A percentile compares a stretch with the other conserved stretches of the same genome.
Evolutionary conservation across 1,140 invertebrate genomes (phyloP).

Genomic region (Lepidurus apus): DNA sequence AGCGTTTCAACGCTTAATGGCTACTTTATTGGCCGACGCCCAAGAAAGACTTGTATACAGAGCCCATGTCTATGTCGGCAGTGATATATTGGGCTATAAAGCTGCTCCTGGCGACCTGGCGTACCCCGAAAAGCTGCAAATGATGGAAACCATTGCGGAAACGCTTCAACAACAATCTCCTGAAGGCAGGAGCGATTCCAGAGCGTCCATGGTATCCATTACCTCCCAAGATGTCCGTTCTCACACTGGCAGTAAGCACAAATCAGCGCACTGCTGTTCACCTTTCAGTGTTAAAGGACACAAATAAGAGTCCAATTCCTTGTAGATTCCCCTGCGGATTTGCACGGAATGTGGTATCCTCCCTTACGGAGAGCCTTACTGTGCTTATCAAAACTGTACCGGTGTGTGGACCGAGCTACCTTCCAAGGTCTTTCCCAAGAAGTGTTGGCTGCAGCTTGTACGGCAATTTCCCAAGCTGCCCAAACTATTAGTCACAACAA

Average conservation of each 20-base stretch:
- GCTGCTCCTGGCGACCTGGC: conserved; percentile 91
- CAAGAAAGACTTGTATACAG: conserved; percentile 94
- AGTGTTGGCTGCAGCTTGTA: conserved; percentile 37
- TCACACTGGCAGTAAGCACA: conserved; percentile 42
- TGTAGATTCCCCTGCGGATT: conserved; percentile 75
- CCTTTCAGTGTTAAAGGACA: not conserved
- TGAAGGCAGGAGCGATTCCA: conserved; percentile 50
- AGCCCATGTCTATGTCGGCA: conserved; percentile 86
- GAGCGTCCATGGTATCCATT: conserved; percentile 60
- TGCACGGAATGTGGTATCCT: conserved; percentile 99
- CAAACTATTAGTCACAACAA: conserved; percentile 33
- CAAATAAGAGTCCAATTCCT: not conserved
- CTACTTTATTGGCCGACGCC: conserved; percentile 88
- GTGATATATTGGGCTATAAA: conserved; percentile 72
- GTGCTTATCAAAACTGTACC: conserved; percentile 88
- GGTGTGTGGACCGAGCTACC: conserved; percentile 89
- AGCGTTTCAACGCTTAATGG: conserved; percentile 75
- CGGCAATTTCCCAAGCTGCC: conserved; percentile 47
- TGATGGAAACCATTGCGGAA: conserved; percentile 87
- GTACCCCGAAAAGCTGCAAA: conserved; percentile 93
- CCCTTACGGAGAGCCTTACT: conserved; percentile 89
- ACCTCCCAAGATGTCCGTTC: conserved; percentile 58
- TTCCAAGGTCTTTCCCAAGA: conserved; percentile 90
- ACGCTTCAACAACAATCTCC: conserved; percentile 57
- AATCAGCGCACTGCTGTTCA: too few species aligned